A percentile compares a stretch with the other conserved stretches of the same genome.
phyloP scores from a whole-genome alignment of 2,888 invertebrate genomes.

The Standfussiana lucernea region DNA sequence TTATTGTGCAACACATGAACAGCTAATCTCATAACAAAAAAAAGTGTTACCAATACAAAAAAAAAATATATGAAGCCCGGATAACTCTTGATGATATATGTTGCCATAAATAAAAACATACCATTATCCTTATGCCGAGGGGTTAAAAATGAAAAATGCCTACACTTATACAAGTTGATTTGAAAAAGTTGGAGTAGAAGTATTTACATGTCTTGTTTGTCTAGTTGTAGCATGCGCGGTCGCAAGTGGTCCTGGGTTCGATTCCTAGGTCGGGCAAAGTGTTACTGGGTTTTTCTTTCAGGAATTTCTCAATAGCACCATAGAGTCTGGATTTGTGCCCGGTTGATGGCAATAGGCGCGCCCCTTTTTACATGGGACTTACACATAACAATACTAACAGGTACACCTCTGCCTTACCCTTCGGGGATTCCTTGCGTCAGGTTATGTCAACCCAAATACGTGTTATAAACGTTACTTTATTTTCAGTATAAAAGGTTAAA shows the following conservation, averaged over 20 bases:
- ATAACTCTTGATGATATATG: conserved; percentile 60
- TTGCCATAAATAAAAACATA: conserved; percentile 66
- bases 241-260: no score
- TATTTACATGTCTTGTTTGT: background rate
- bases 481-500: conserved; percentile 17
- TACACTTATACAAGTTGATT: conserved; percentile 51
- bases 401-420: no score
- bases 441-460: background rate
- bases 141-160: conserved; percentile 66
- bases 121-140: conserved; percentile 61
- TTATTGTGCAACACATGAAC: conserved; percentile 1
- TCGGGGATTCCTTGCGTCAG: no score
- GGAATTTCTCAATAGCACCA: no score
- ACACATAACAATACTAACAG: no score
- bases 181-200: conserved; percentile 13
- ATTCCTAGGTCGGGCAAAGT: no score
- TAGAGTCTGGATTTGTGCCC: background rate
- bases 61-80: conserved; percentile 49
- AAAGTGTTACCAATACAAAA: conserved; percentile 61
- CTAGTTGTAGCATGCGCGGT: no score
- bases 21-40: conserved; percentile 39
- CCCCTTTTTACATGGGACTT: background rate
- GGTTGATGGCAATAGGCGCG: background rate
- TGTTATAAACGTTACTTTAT: background rate
- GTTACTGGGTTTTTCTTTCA: no score